These are phyloP conservation scores for Melanotaenia boesemani DNA, from an alignment of 2,797 vertebrate species.

Conservation along the genomic window DNA sequence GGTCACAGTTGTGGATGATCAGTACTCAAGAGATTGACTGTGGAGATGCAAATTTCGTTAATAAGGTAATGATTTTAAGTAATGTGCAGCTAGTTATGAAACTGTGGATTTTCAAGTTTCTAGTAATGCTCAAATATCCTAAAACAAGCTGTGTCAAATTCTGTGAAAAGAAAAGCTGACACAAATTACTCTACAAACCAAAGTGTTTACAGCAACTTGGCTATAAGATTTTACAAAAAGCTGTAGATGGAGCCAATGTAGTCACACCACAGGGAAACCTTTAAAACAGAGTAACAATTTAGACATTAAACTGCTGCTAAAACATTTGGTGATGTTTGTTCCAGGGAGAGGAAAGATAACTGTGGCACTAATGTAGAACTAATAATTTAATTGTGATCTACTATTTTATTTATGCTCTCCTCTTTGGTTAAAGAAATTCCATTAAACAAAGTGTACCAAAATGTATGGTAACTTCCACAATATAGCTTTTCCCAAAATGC, in stretches of 20 bases:
- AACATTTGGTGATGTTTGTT: slow-evolving; percentile 7
- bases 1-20: too few species aligned
- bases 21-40: too few species aligned
- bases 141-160: slow-evolving; percentile 25
- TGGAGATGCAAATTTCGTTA: not conserved
- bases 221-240: slow-evolving; percentile 34
- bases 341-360: not conserved
- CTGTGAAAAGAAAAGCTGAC: slow-evolving; percentile 18
- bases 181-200: slow-evolving; percentile 20
- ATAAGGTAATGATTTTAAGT: slow-evolving; percentile 2
- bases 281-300: slow-evolving; percentile 30
- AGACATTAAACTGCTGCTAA: slow-evolving; percentile 1
- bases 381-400: not conserved
- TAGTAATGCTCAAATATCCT: slow-evolving; percentile 22
- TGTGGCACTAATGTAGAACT: not conserved
- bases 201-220: slow-evolving; percentile 40
- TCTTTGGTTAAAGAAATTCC: not conserved
- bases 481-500: slow-evolving; percentile 8
- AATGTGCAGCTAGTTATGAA: slow-evolving; percentile 21
- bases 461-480: not conserved
- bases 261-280: slow-evolving; percentile 21
- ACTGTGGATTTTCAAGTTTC: slow-evolving; percentile 27
- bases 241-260: slow-evolving; percentile 15
- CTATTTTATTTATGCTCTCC: not conserved
- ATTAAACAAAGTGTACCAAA: not conserved